Evolutionary conservation across 2,113 vertebrate species (phyloP).

Genomic region (Anguilla rostrata): DNA sequence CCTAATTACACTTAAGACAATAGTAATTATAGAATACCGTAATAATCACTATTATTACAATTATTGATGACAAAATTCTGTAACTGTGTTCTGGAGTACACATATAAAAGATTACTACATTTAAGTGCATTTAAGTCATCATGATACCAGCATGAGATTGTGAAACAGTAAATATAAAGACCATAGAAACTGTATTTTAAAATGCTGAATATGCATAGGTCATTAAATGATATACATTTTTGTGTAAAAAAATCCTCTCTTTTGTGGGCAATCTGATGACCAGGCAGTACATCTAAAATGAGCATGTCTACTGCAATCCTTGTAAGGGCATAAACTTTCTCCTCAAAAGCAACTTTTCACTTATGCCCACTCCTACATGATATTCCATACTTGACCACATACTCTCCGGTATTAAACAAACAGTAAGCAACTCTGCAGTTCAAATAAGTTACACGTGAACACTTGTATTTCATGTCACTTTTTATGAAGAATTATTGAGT

Average conservation of each 20-base stretch:
- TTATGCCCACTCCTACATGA: conserved; percentile 45
- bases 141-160: not conserved
- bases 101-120: not conserved
- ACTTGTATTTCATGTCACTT: conserved; percentile 22
- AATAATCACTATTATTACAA: not conserved
- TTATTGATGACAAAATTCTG: not conserved
- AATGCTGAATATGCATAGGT: not conserved
- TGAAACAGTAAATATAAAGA: not conserved
- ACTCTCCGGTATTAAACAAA: conserved; percentile 45
- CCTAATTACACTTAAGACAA: not conserved
- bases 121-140: not conserved
- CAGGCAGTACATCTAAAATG: not conserved
- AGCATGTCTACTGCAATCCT: not conserved
- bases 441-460: conserved; percentile 49
- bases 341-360: conserved; percentile 29
- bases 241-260: conserved; percentile 24
- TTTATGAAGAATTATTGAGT: conserved; percentile 25
- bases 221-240: not conserved
- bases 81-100: not conserved
- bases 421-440: conserved; percentile 51
- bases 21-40: not conserved
- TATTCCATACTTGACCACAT: conserved; percentile 68
- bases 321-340: conserved; percentile 8
- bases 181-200: not conserved
- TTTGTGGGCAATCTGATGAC: not conserved